Conservation (phyloP, 1,140 invertebrate genomes). For the Nasonia longicornis region DNA sequence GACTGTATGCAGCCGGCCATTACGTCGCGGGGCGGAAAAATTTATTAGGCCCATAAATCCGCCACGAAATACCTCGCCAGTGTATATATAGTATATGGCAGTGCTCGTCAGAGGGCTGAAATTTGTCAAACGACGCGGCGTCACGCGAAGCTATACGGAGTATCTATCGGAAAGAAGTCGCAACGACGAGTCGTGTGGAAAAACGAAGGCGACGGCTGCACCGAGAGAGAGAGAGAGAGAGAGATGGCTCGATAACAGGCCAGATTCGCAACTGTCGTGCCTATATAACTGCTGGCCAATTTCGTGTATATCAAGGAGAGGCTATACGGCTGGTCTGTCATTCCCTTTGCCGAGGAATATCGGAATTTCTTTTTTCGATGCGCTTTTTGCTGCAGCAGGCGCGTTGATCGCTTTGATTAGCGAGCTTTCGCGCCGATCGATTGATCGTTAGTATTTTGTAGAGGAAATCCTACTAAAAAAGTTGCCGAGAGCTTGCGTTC, state of each 20-base stretch:
- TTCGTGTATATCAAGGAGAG: neutral
- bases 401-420: too few relatives aligned
- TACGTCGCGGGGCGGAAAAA: neutral
- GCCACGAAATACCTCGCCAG: neutral
- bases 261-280: neutral
- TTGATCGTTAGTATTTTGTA: too few relatives aligned
- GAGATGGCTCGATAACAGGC: too few relatives aligned
- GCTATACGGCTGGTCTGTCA: too few relatives aligned
- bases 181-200: neutral
- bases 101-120: neutral
- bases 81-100: neutral
- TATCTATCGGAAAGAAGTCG: neutral
- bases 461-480: too few relatives aligned
- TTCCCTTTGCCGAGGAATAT: too few relatives aligned
- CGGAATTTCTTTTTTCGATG: too few relatives aligned
- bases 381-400: too few relatives aligned
- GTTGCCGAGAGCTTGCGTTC: too few relatives aligned
- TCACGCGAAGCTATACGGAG: neutral
- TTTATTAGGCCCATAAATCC: conserved; percentile 28
- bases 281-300: neutral
- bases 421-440: too few relatives aligned
- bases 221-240: too few relatives aligned
- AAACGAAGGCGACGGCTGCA: neutral
- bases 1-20: neutral
- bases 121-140: conserved; percentile 9